Evolutionary conservation across 2,797 vertebrate species (phyloP), one percentile per base, ranked within the genome.

Genomic region (Rousettus madagascariensis): DNA sequence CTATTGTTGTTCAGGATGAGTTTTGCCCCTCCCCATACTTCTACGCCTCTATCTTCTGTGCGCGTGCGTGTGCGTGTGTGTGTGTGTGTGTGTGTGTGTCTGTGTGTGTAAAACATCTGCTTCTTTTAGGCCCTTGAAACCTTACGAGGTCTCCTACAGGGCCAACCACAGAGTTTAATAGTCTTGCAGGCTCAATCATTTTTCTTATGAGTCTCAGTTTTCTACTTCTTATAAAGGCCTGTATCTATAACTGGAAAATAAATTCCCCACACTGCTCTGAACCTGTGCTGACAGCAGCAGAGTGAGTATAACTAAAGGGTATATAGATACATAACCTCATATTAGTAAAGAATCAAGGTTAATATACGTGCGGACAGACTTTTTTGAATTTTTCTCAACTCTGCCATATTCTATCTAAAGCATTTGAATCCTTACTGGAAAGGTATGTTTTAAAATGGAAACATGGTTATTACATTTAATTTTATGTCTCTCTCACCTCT

Each of bases 401-500:
- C 93, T 19, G 71, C 92, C 85, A 55, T 89, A 38, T 80, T 85
- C 69, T 85, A 96, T 71, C 65, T 84, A 77, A 91, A 69, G 57
- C 24, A 86, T 78, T 90, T 57, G 69, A 65, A 80, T 57, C 36
- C 63, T 90, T 89, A 36, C 82, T 79, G 71, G 78, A 88, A 97
- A 96, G 95, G 78, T 97, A 88, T 96, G 87, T 95, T 97, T 97
- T 97, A 96, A 88, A 86, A 84, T 86, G 74, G 38, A 95, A 97
- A 95, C 94, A 33, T 92, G 53, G 69, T 97, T 90, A 97, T 97
- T 97, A 97, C 63, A 79, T 89, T 69, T 91, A 96, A 97, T 97
- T 95, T 93, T 96, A 96, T 88, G 96, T 97, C 94, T 97, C 91
- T 93, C 93, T 95, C 63, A 89, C 24, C 55, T 90, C 51, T 85